Evolutionary conservation across 2,888 invertebrate species (phyloP).

Genomic region (Stenotaenia linearis): DNA sequence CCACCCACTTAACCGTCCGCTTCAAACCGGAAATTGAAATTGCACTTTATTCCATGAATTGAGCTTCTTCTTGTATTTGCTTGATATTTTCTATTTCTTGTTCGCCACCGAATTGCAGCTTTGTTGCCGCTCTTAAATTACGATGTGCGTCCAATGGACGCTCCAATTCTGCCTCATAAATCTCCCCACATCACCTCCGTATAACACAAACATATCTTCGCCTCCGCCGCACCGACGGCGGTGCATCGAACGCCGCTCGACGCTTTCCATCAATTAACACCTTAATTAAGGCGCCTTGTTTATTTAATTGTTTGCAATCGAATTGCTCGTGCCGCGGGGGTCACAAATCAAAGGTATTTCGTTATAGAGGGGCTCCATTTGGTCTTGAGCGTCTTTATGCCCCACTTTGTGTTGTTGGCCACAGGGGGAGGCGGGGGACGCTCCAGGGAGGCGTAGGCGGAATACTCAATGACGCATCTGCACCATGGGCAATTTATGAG

Average conservation of each 20-base stretch:
- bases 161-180: conserved; percentile 24
- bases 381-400: conserved; percentile 19
- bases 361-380: neutral
- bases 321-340: neutral
- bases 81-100: conserved; percentile 19
- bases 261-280: neutral
- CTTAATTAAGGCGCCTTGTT: neutral
- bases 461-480: conserved; percentile 19
- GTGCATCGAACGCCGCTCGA: neutral
- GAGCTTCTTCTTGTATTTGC: conserved; percentile 1
- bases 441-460: conserved; percentile 15
- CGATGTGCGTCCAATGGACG: conserved; percentile 18
- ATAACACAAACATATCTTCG: neutral
- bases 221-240: neutral
- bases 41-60: conserved; percentile 19
- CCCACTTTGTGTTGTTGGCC: conserved; percentile 19
- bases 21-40: conserved; percentile 17
- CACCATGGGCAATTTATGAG: conserved; percentile 15
- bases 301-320: neutral
- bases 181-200: conserved; percentile 17
- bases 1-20: no score
- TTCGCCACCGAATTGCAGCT: conserved; percentile 19
- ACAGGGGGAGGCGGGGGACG: conserved; percentile 14
- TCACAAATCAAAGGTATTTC: conserved; percentile 4
- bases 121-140: conserved; percentile 19